Evolutionary conservation across 2,797 vertebrate species (phyloP).

Genomic region (Thamnophis elegans): DNA sequence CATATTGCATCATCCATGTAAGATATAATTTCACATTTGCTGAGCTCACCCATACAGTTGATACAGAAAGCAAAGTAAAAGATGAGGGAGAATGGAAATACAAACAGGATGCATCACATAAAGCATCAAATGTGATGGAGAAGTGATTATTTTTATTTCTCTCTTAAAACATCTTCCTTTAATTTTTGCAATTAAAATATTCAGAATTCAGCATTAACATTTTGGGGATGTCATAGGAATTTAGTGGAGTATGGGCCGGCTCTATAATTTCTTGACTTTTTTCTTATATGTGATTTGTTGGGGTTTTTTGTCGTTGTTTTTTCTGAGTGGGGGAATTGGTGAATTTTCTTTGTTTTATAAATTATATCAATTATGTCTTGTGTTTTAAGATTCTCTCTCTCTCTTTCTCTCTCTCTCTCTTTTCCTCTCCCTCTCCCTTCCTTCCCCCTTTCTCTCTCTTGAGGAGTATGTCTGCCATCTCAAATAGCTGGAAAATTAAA

Average conservation of each 20-base stretch:
- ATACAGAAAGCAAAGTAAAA: not conserved
- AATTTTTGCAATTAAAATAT: not conserved
- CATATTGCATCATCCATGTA: not conserved
- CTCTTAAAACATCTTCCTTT: not conserved
- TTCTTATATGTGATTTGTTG: not conserved
- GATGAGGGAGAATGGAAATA: not conserved
- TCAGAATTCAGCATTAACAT: not conserved
- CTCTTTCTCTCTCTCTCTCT: too few species aligned
- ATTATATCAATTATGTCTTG: not conserved
- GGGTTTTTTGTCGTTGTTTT: too few species aligned
- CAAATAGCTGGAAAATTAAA: not conserved
- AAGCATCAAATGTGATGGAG: not conserved
- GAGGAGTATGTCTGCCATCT: not conserved
- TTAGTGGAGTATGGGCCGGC: not conserved
- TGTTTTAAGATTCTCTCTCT: not conserved
- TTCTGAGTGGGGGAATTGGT: not conserved
- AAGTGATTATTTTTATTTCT: not conserved
- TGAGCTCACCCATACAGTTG: not conserved
- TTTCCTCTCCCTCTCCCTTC: too few species aligned
- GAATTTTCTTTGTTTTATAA: not conserved
- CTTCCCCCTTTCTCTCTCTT: not conserved
- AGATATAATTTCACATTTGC: not conserved
- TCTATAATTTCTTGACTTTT: not conserved
- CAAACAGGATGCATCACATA: not conserved
- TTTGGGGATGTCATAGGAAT: not conserved